Conservation (phyloP, 2,113 vertebrate species). For the Hassar affinis region DNA sequence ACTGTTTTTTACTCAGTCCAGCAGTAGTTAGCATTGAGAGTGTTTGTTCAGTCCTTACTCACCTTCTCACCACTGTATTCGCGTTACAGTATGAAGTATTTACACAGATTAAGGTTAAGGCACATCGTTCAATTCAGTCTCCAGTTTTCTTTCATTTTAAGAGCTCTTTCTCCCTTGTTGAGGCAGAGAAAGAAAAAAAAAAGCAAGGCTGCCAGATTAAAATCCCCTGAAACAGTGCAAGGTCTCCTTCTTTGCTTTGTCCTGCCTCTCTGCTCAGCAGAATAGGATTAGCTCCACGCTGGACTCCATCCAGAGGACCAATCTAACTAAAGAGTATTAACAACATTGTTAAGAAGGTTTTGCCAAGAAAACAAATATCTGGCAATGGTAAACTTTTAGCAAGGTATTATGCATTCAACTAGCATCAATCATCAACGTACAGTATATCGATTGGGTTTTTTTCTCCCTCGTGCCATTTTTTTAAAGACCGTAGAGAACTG, state of each 20-base stretch:
- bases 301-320: conserved; percentile 46
- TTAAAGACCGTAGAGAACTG: conserved; percentile 96
- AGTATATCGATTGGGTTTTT: background rate
- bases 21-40: conserved; percentile 6
- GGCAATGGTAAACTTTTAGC: background rate
- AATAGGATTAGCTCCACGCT: conserved; percentile 60
- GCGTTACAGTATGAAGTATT: conserved; percentile 24
- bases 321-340: conserved; percentile 44
- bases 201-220: conserved; percentile 46
- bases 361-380: conserved; percentile 33
- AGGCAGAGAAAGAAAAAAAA: conserved; percentile 30
- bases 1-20: background rate
- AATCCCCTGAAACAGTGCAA: conserved; percentile 66
- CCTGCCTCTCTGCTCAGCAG: conserved; percentile 58
- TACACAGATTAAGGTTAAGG: conserved; percentile 32
- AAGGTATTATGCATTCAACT: background rate
- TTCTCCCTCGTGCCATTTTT: background rate
- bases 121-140: conserved; percentile 2
- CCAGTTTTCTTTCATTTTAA: conserved; percentile 43
- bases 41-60: background rate
- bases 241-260: conserved; percentile 60
- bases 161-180: conserved; percentile 22
- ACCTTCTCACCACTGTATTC: background rate
- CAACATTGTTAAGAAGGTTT: conserved; percentile 23
- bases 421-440: background rate